Base-by-base conservation (phyloP, 2,113 vertebrate genomes). In the Anolis carolinensis region DNA sequence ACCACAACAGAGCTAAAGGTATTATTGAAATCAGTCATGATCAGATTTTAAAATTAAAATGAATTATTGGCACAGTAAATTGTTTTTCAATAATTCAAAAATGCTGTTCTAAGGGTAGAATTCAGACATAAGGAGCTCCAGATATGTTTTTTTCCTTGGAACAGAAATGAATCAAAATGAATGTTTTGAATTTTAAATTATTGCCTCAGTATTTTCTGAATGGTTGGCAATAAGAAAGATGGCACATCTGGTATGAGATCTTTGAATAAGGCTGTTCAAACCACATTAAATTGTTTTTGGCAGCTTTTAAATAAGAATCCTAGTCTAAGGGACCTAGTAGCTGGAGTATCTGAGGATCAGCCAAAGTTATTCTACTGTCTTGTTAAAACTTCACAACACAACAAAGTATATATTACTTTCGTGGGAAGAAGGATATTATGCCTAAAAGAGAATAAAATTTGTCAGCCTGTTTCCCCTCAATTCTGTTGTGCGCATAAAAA, bases 401-500 rank as follows among this genome's bases (percentile, higher is more conserved):
- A 36, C 73, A 16, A 81, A 81, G 34, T 50, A 74, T 32, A 32
- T 86, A 36, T 71, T 85, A 62, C 34, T 48, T 7, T 77, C 27
- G 8, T 82, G 8, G 79, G 23, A 25, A 76, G 55, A 70, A 78
- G 6, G 34, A 0, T 25, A 39, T 75, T 89, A 72, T 23, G 0
- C 0, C 36, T 77, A 13, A 55, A 82, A 36, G 74, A 39, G 79
- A 79, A 92, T 78, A 32, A 71, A 67, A 72, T 1, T 11, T 83
- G 32, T 25, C 65, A 48, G 59, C 48, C 90, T 83, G n/a, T 34
- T 82, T 82, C 27, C 3, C 39, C 72, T 1, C 8, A 65, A 2
- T 62, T 62, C 14, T 67, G 44, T 34, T 68, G 72, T 55, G 81
- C 76, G 74, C 59, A 84, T 89, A 89, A 87, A 88, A 88, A 89